Evolutionary conservation across 2,113 vertebrate species (phyloP).

Genomic region (Peromyscus polionotus): DNA sequence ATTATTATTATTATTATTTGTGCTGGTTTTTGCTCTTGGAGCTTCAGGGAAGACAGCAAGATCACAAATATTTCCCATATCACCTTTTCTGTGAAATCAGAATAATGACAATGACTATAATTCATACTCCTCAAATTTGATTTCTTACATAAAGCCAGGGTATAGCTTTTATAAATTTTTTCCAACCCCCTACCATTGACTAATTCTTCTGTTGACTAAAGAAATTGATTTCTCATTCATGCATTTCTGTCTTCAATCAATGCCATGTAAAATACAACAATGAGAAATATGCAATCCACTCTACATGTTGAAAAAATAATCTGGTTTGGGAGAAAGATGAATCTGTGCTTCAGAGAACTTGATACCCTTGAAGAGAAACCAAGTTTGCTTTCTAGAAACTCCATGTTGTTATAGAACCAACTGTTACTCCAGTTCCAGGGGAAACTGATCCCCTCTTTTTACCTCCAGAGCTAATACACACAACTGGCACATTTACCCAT

Average conservation of each 20-base stretch:
- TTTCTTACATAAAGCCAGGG: neutral
- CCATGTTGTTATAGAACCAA: too few species aligned
- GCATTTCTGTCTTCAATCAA: neutral
- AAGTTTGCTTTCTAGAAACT: too few species aligned
- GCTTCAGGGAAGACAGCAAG: neutral
- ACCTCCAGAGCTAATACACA: too few species aligned
- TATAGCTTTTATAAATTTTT: neutral
- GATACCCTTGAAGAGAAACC: too few species aligned
- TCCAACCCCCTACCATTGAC: neutral
- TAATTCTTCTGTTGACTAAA: neutral
- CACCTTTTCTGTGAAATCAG: neutral
- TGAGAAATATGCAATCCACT: too few species aligned
- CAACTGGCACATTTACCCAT: too few species aligned
- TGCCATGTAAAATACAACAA: neutral
- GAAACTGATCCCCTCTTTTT: too few species aligned
- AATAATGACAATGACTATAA: neutral
- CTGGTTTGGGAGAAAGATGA: too few species aligned
- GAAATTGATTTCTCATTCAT: neutral
- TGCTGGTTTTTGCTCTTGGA: neutral
- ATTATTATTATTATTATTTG: too few species aligned
- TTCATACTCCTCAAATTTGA: neutral
- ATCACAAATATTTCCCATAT: neutral
- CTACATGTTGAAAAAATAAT: too few species aligned
- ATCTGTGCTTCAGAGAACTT: too few species aligned
- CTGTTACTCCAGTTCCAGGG: too few species aligned